Evolutionary conservation across 1,140 invertebrate genomes (phyloP).

Genomic region (Diorhabda elongata): DNA sequence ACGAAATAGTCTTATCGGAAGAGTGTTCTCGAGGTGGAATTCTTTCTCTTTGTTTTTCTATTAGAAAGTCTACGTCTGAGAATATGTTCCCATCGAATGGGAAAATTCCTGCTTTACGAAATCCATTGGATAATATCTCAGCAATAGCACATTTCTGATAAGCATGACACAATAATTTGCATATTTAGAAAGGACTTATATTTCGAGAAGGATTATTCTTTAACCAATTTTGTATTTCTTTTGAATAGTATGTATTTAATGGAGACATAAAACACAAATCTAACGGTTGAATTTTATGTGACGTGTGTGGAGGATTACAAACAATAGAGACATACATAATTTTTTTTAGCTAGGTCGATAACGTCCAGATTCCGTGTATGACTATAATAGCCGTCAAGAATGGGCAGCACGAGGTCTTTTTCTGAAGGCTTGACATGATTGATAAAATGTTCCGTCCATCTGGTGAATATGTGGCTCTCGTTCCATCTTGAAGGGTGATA

Average conservation of each 20-base stretch:
- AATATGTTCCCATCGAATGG: background rate
- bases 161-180: background rate
- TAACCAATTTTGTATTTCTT: no score
- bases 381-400: constrained; percentile 33
- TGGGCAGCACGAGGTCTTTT: constrained; percentile 26
- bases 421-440: constrained; percentile 24
- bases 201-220: constrained; percentile 31
- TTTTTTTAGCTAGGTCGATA: no score
- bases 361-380: no score
- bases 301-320: constrained; percentile 40
- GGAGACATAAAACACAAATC: no score
- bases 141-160: background rate
- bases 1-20: background rate
- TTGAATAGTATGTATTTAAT: no score
- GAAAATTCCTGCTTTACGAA: background rate
- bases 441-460: constrained; percentile 37
- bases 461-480: constrained; percentile 24
- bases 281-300: constrained; percentile 37
- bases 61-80: background rate
- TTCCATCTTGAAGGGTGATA: constrained; percentile 39
- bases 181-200: background rate
- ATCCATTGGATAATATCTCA: background rate
- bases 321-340: constrained; percentile 21
- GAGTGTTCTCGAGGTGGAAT: background rate
- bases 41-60: no score